Percentiles rank a stretch among this genome's conserved stretches.
phyloP scores from a whole-genome alignment of 2,888 invertebrate genomes.

The Cryptocheilus praepositus region DNA sequence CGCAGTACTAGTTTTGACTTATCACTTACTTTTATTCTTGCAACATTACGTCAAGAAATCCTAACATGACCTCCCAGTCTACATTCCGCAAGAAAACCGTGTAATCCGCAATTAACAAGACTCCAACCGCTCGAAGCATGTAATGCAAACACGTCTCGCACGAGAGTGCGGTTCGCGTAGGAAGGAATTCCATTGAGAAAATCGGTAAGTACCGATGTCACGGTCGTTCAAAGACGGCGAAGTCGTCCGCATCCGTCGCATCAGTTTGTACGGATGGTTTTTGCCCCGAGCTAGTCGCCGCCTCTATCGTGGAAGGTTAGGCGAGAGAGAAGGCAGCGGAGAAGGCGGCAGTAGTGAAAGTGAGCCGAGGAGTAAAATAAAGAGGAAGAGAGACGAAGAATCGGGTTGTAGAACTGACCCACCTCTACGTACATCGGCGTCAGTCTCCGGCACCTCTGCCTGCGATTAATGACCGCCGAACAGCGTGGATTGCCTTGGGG shows the following conservation, averaged over 20 bases:
- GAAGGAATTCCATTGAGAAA: slow-evolving; percentile 3
- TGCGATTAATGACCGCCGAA: slow-evolving; percentile 11
- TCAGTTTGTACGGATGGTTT: slow-evolving; percentile 9
- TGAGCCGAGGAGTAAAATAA: slow-evolving; percentile 7
- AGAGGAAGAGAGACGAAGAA: slow-evolving; percentile 12
- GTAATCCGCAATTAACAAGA: too few relatives aligned
- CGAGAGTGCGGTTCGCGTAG: neutral
- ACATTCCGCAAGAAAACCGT: too few relatives aligned
- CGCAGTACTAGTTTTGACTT: too few relatives aligned
- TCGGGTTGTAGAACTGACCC: slow-evolving; percentile 7
- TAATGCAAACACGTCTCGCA: too few relatives aligned
- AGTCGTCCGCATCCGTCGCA: slow-evolving; percentile 2
- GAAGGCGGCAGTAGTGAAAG: slow-evolving; percentile 23
- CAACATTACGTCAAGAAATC: too few relatives aligned
- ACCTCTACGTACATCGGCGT: slow-evolving; percentile 2
- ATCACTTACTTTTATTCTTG: too few relatives aligned
- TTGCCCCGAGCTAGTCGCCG: neutral
- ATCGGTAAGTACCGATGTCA: slow-evolving; percentile 2
- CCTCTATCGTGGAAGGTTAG: neutral
- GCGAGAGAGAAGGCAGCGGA: slow-evolving; percentile 16
- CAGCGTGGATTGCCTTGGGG: slow-evolving; percentile 9
- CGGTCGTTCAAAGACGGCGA: neutral
- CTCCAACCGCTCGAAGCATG: too few relatives aligned
- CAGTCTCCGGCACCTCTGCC: neutral
- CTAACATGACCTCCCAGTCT: too few relatives aligned